Percentiles rank a stretch among this genome's conserved stretches.
These are phyloP conservation scores for Bursaphelenchus okinawaensis DNA, from an alignment of 2,888 invertebrate genomes.

Conservation along the genomic window DNA sequence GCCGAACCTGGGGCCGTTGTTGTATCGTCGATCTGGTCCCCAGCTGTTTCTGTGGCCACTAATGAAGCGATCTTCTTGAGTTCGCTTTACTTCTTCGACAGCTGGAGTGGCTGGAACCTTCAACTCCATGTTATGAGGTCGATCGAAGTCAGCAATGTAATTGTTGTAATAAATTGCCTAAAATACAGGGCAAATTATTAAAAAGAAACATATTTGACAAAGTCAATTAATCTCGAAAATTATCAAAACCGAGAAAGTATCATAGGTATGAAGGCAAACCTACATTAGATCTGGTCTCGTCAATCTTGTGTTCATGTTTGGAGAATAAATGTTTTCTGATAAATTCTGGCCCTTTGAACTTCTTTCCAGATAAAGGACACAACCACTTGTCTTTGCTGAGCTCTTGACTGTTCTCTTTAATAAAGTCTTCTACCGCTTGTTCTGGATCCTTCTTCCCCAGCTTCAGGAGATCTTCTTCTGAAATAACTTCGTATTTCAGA, in stretches of 20 bases:
- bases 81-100: constrained; percentile 17
- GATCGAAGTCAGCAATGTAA: constrained; percentile 82
- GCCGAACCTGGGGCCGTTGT: constrained; percentile 14
- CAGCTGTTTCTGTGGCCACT: constrained; percentile 11
- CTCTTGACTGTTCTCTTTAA: constrained; percentile 91
- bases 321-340: constrained; percentile 96
- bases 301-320: constrained; percentile 91
- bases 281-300: constrained; percentile 74
- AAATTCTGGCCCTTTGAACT: constrained; percentile 96
- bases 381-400: constrained; percentile 96
- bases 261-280: not conserved
- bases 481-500: constrained; percentile 70
- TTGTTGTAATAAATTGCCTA: constrained; percentile 90
- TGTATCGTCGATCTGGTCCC: constrained; percentile 5
- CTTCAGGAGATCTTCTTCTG: constrained; percentile 73
- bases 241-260: not conserved
- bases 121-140: constrained; percentile 81
- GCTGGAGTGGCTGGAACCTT: constrained; percentile 13
- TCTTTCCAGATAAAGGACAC: constrained; percentile 95
- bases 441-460: constrained; percentile 70
- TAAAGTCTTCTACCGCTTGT: constrained; percentile 82
- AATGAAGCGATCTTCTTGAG: constrained; percentile 10
- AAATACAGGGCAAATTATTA: no score
- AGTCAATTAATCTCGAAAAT: not conserved
- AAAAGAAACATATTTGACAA: not conserved